Base-by-base conservation (phyloP, 2,113 vertebrate species). In the Dolichotis patagonum region DNA sequence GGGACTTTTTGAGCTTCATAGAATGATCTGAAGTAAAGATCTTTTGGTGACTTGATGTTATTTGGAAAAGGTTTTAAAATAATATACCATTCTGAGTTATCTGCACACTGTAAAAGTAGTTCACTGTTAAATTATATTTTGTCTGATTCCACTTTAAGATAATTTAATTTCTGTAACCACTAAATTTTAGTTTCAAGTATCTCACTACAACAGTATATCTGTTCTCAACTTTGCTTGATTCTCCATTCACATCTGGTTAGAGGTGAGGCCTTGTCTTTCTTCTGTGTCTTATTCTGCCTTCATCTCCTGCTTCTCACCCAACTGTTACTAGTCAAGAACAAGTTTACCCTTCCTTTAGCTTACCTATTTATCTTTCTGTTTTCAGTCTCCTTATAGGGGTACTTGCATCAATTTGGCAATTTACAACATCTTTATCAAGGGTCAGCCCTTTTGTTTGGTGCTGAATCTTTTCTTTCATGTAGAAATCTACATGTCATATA, bases 401-500 rank as follows among this genome's bases (percentile, higher is more conserved):
- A 89, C 86, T 95, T 87, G 93, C 32, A 62, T 95, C 87, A 16
- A 69, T 97, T 96, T 96, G 96, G 85, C 93, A 93, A 13, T 92
- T 93, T 78, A 91, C 85, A 46, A 96, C 95, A 52, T 95, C 97
- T 97, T 96, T 90, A 83, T 97, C 95, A 95, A 93, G 93, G 88
- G 43, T 95, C 90, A 94, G 85, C 85, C 90, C 88, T 97, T 95
- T 96, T 96, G 3, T 97, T 94, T 78, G 95, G 71, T 93, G 77
- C 90, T 92, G 96, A 96, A 92, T 92, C 95, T 82, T 95, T 86
- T 97, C 96, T 98, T 97, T 96, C 96, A 92, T 96, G 90, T 98
- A 98, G 97, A 92, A 96, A 96, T 95, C 96, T 97, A 94, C 96
- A 95, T 94, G 93, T 95, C 93, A 92, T 78, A 97, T 88, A 98